phyloP scores from a whole-genome alignment of 2,113 vertebrate genomes.

The Gobio gobio region DNA sequence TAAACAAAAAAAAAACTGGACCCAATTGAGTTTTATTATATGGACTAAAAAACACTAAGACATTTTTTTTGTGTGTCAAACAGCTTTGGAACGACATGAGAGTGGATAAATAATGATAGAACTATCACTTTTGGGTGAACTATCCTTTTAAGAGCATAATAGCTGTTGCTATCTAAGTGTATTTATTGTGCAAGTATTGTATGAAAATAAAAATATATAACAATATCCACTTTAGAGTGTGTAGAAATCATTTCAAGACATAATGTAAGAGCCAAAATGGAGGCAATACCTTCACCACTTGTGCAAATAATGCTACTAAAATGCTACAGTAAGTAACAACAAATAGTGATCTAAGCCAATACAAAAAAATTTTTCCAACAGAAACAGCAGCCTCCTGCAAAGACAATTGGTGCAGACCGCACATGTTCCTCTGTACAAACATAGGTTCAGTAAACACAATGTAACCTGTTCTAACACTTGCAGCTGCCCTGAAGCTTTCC shows the following conservation, averaged over 20 bases:
- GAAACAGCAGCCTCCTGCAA: neutral
- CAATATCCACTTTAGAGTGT: neutral
- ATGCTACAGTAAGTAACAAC: neutral
- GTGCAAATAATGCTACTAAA: neutral
- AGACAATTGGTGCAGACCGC: neutral
- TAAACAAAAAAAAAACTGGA: neutral
- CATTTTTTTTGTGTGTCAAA: too few species aligned
- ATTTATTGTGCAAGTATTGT: neutral
- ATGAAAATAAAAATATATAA: neutral
- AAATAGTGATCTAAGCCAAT: neutral
- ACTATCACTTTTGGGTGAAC: too few species aligned
- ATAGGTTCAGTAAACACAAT: conserved; percentile 5
- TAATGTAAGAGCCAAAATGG: neutral
- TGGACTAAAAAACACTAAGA: neutral
- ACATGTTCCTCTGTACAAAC: neutral
- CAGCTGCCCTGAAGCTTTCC: conserved; percentile 6
- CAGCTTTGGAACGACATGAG: neutral
- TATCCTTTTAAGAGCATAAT: neutral
- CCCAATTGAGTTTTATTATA: neutral
- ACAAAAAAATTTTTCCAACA: neutral
- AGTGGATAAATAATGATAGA: neutral
- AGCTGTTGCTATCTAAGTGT: neutral
- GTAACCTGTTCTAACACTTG: neutral
- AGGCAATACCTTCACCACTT: neutral
- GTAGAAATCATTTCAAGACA: neutral